These are phyloP conservation scores for Microcebus jonahi DNA, from an alignment of 2,113 vertebrate species.

Conservation along the genomic window DNA sequence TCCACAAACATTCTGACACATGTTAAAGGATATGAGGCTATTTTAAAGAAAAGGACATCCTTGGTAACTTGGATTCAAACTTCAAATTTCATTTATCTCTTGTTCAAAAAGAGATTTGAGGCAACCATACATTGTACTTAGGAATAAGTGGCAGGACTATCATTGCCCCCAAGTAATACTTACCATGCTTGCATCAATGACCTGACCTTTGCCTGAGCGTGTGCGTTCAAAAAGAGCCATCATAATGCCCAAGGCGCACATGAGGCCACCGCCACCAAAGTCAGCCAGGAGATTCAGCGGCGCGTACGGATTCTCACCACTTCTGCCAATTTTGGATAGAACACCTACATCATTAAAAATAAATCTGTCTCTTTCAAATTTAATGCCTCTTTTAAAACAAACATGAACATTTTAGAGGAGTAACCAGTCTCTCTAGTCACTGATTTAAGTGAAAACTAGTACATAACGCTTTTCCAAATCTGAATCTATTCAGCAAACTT, in stretches of 20 bases:
- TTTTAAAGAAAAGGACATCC: not conserved
- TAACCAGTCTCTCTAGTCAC: not conserved
- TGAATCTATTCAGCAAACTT: not conserved
- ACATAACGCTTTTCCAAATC: not conserved
- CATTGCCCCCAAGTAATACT: constrained; percentile 67
- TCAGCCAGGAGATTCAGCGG: constrained; percentile 95
- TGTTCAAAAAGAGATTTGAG: not conserved
- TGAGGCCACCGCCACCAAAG: constrained; percentile 93
- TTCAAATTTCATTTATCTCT: not conserved
- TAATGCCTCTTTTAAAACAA: not conserved
- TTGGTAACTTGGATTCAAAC: not conserved
- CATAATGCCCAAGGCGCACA: constrained; percentile 92
- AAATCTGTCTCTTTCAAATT: not conserved
- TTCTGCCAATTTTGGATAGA: constrained; percentile 92
- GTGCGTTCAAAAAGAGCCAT: constrained; percentile 92
- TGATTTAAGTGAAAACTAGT: not conserved
- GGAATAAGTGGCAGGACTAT: not conserved
- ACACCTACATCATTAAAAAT: constrained; percentile 86
- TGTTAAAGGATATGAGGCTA: not conserved
- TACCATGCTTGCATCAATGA: constrained; percentile 97
- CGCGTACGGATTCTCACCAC: constrained; percentile 90
- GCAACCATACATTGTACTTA: not conserved
- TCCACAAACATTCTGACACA: not conserved
- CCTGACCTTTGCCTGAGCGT: constrained; percentile 92
- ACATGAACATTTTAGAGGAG: constrained; percentile 7